A percentile compares a stretch with the other conserved stretches of the same genome.
phyloP scores from a whole-genome alignment of 2,113 vertebrate species.

The Brachyhypopomus gauderio region DNA sequence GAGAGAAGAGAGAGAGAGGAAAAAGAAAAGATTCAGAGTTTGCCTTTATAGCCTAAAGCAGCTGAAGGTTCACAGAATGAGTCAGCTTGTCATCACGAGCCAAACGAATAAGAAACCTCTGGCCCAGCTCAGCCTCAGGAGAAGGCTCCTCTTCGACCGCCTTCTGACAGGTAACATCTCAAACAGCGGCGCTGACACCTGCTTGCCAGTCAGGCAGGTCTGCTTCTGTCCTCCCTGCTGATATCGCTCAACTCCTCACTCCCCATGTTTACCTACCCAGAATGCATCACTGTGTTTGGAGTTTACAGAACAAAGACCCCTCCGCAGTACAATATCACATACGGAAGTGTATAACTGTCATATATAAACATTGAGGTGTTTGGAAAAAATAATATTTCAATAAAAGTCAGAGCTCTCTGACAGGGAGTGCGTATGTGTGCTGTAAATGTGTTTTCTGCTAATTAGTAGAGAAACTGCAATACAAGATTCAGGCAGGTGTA shows the following conservation, averaged over 20 bases:
- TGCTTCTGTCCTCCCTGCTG: not conserved
- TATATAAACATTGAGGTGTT: conserved; percentile 27
- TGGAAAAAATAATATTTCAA: not conserved
- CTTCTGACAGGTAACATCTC: conserved; percentile 56
- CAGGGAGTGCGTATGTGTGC: not conserved
- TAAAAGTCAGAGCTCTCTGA: conserved; percentile 2
- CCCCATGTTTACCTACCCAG: conserved; percentile 35
- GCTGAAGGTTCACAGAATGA: conserved; percentile 2
- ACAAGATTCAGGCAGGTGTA: not conserved
- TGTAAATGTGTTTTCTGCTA: not conserved
- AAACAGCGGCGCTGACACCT: conserved; percentile 40
- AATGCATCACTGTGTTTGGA: conserved; percentile 37
- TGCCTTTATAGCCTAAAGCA: not conserved
- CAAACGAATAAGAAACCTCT: conserved; percentile 44
- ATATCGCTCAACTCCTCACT: conserved; percentile 16
- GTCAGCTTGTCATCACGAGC: conserved; percentile 35
- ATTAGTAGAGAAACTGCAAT: conserved; percentile 1
- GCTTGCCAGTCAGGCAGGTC: conserved; percentile 41
- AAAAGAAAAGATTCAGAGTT: not conserved
- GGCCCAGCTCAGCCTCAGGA: conserved; percentile 14
- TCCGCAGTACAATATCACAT: not conserved
- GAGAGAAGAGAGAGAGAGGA: not conserved
- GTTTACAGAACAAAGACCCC: conserved; percentile 6
- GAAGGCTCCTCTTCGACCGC: conserved; percentile 23
- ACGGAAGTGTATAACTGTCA: conserved; percentile 25